Conservation (phyloP, 2,888 invertebrate species). For the Rhimphoctona megacephalus region DNA sequence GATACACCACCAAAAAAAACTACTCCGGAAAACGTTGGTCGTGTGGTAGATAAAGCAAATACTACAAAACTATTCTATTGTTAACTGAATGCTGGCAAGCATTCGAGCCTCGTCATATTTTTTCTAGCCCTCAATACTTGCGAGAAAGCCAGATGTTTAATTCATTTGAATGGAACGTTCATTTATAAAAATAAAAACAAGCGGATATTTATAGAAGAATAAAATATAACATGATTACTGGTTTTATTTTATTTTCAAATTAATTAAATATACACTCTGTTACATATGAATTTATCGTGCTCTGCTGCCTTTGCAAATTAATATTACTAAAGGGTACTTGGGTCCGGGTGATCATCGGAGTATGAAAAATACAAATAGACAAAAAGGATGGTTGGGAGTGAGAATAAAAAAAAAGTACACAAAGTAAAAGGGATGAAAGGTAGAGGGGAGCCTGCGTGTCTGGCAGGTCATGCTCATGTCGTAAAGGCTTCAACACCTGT, state of each 20-base stretch:
- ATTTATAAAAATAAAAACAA: background rate
- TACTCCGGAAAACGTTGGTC: background rate
- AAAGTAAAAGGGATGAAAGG: constrained; percentile 51
- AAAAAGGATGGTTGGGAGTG: constrained; percentile 1
- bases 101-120: background rate
- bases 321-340: constrained; percentile 13
- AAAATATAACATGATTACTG: background rate
- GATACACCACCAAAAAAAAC: background rate
- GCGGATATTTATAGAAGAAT: background rate
- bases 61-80: background rate
- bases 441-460: constrained; percentile 19
- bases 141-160: background rate
- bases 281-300: background rate
- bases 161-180: background rate
- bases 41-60: background rate
- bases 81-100: background rate
- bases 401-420: constrained; percentile 7
- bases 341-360: constrained; percentile 22
- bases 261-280: background rate
- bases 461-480: constrained; percentile 33
- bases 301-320: constrained; percentile 13
- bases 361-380: constrained; percentile 26
- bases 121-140: background rate
- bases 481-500: constrained; percentile 17
- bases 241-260: background rate